Base-by-base conservation (phyloP, 2,888 invertebrate species). In the Xestia rhomboidea region DNA sequence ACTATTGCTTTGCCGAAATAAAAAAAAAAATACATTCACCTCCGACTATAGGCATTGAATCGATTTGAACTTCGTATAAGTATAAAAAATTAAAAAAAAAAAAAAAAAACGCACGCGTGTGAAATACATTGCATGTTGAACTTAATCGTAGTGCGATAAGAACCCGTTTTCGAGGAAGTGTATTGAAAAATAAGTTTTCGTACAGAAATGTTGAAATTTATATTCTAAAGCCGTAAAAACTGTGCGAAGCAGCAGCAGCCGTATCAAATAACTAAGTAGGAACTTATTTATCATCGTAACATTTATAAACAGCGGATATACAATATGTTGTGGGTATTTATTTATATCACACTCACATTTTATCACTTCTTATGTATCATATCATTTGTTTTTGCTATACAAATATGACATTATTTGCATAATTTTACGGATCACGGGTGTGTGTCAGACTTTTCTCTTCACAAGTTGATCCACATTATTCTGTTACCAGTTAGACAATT, bases 291-390 rank as follows among this genome's bases (percentile, higher is more conserved):
- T n/a, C 34, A 54, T 73, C 38, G 18, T 51, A 30, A 51, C 51
- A 34, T 49, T 38, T 46, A 46, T 49, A 24, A 24, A 44, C 24
- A 70, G 21, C 15, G 41, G 27, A 70, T 41, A 41, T 57, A 24
- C 27, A 27, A 57, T 57, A 24, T 13, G 54, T n/a, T 54, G 54
- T n/a, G 11, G 6, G 1, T n/a, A 54, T 11, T n/a, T 13, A 30
- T 38, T 72, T 67, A 24, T 72, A 41, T 38, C n/a, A n/a, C n/a
- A n/a, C n/a, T n/a, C n/a, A 49, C 10, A 30, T 24, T 46, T 60
- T 74, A 75, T 75, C 77, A 1, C 27, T 30, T 54, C n/a, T n/a
- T n/a, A n/a, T n/a, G n/a, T n/a, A n/a, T n/a, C n/a, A n/a, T n/a
- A n/a, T n/a, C n/a, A 6, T 0, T 44, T 57, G n/a, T 41, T 51